Evolutionary conservation across 2,797 vertebrate genomes (phyloP).

Genomic region (Staurois parvus): DNA sequence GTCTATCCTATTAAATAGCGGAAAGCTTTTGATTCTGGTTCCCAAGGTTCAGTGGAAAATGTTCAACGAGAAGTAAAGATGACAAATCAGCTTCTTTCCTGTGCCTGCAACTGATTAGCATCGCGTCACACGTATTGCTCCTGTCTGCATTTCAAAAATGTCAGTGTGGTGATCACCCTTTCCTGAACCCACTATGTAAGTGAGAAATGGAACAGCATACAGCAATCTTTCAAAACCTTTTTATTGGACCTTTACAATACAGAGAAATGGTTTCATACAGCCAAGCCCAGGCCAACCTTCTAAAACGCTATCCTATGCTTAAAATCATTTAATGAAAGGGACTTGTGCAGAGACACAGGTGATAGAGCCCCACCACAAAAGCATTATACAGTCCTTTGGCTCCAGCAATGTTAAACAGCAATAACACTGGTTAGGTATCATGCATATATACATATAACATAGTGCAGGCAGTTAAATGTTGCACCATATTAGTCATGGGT

Average conservation of each 20-base stretch:
- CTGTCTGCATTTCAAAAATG: slow-evolving; percentile 1
- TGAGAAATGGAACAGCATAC: neutral
- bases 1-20: slow-evolving; percentile 3
- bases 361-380: neutral
- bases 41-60: slow-evolving; percentile 1
- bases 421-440: no score
- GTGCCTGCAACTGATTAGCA: slow-evolving; percentile 49
- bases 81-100: slow-evolving; percentile 48
- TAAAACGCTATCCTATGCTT: neutral
- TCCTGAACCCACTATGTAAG: neutral
- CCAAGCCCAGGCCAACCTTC: neutral
- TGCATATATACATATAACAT: no score
- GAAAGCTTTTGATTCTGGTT: slow-evolving; percentile 8
- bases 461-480: no score
- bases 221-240: neutral
- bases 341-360: neutral
- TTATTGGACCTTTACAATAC: neutral
- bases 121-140: neutral
- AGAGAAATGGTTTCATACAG: neutral
- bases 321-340: neutral
- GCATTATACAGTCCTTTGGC: neutral
- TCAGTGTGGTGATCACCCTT: slow-evolving; percentile 8
- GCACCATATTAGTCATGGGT: no score
- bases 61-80: slow-evolving; percentile 37
- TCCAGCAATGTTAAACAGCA: no score